These are phyloP conservation scores for Pogonocichla stellata DNA, from an alignment of 2,113 vertebrate species.

Conservation along the genomic window DNA sequence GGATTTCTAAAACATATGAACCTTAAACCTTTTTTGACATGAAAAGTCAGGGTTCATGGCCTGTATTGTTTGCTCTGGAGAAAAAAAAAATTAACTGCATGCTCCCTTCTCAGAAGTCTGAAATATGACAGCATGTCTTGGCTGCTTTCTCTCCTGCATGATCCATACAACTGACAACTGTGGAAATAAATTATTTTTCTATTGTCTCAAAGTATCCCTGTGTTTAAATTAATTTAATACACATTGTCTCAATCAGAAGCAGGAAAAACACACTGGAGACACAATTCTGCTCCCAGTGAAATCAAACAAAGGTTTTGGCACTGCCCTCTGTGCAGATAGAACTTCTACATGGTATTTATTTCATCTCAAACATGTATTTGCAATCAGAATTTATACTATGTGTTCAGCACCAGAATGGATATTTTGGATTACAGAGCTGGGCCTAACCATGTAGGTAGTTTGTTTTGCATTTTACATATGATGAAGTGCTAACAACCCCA, in stretches of 20 bases:
- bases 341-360: background rate
- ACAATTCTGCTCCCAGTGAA: background rate
- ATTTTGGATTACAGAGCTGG: background rate
- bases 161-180: background rate
- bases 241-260: background rate
- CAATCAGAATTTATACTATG: background rate
- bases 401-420: background rate
- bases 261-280: background rate
- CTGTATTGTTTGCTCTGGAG: background rate
- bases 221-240: background rate
- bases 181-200: conserved; percentile 2
- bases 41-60: background rate
- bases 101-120: background rate
- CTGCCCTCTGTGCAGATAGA: background rate
- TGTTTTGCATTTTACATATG: background rate
- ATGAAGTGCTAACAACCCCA: background rate
- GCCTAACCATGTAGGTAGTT: background rate
- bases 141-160: background rate
- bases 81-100: background rate
- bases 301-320: background rate
- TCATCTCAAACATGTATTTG: background rate
- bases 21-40: background rate
- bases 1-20: background rate
- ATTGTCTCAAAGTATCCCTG: background rate
- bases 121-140: background rate